These are phyloP conservation scores for Megatriorchis doriae DNA, from an alignment of 2,113 vertebrate genomes.

Conservation along the genomic window DNA sequence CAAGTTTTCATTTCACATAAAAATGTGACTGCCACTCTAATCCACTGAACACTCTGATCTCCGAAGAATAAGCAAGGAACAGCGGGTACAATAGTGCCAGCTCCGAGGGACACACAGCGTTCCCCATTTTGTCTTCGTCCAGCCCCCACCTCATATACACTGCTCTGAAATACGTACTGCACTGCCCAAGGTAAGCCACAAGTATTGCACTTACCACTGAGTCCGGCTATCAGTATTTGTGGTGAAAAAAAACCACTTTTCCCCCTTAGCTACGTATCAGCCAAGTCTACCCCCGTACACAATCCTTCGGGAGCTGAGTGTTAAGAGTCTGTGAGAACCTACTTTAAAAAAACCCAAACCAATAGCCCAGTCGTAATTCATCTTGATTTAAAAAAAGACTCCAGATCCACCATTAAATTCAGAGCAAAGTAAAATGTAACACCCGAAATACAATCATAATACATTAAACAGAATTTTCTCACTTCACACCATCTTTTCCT, in stretches of 20 bases:
- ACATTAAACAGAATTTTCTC: background rate
- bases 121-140: background rate
- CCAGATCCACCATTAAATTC: background rate
- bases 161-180: background rate
- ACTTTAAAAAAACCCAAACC: background rate
- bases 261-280: accelerated
- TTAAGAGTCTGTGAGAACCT: background rate
- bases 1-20: background rate
- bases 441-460: background rate
- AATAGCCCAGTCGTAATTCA: background rate
- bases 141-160: background rate
- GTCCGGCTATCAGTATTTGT: accelerated
- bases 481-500: background rate
- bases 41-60: background rate
- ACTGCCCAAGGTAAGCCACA: background rate
- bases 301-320: background rate
- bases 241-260: background rate
- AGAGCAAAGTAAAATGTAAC: background rate
- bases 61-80: background rate
- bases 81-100: background rate
- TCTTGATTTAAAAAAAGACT: background rate
- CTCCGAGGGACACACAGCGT: background rate
- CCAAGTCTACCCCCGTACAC: background rate
- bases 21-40: background rate
- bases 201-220: background rate